Conservation (phyloP, 2,113 vertebrate species). For the Coryphaenoides rupestris region DNA sequence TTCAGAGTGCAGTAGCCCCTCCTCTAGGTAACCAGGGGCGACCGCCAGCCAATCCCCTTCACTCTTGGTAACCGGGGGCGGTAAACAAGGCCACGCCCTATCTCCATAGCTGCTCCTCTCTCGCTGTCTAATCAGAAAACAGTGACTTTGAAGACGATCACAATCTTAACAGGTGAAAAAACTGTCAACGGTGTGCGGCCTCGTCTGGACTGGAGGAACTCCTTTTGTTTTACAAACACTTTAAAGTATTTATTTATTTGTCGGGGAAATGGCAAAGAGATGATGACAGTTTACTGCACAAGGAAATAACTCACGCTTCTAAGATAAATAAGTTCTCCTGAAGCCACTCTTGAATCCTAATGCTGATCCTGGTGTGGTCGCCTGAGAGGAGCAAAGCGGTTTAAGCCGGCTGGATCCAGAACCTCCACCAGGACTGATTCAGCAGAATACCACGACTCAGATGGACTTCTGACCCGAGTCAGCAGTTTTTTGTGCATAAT, state of each 20-base stretch:
- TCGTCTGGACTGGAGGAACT: too few species aligned
- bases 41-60: slow-evolving; percentile 31
- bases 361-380: too few species aligned
- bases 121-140: slow-evolving; percentile 21
- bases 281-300: not conserved
- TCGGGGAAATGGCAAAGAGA: not conserved
- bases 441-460: slow-evolving; percentile 15
- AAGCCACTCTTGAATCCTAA: too few species aligned
- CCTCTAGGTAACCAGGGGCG: slow-evolving; percentile 86
- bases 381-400: not conserved
- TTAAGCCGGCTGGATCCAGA: not conserved
- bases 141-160: slow-evolving; percentile 6
- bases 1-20: slow-evolving; percentile 89
- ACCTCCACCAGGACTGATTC: not conserved
- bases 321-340: not conserved
- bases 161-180: not conserved
- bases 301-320: not conserved
- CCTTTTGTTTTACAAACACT: too few species aligned
- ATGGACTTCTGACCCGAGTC: not conserved
- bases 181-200: not conserved
- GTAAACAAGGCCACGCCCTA: slow-evolving; percentile 1
- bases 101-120: slow-evolving; percentile 2
- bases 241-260: not conserved
- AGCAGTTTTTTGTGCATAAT: slow-evolving; percentile 22
- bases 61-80: slow-evolving; percentile 24